Base-by-base conservation (phyloP, 2,888 invertebrate species). In the Epistrophe grossulariae region DNA sequence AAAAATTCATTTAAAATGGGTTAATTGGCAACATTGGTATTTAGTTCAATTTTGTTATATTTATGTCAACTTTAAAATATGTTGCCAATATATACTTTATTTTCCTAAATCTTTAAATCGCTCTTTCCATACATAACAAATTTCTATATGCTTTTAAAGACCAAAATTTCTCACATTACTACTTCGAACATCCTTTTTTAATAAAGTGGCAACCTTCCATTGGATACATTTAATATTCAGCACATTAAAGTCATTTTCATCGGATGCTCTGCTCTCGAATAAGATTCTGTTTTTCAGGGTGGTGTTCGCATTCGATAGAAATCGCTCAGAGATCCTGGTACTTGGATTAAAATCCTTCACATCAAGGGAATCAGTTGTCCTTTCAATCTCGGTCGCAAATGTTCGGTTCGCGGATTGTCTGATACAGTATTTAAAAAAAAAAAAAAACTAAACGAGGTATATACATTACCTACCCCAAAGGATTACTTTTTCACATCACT, bases 391-490 rank as follows among this genome's bases (percentile, higher is more conserved):
- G 74, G 66, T 11, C 74, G 60, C 48, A 52, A 45, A 72, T 72
- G 83, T 83, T 87, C 87, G 87, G 87, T 83, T 55, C 74, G 87
- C 76, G 85, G 74, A 83, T 68, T 59, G n/a, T 79, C 59, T 82
- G 40, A 60, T 55, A 40, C 62, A 24, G 10, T 43, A 43, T 43
- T 6, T 7, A 8, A 28, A 57, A 35, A 57, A 10, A 24, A 19
- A 64, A 71, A 19, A 15, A 45, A 35, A 35, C 15, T 19, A 60
- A 68, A 70, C 74, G 62, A 87, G 83, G 87, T 87, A 70, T 87
- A 70, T 40, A 82, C 87, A 66, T 87, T 87, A 87, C 87, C 87
- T 87, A 87, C 83, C 87, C 79, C 87, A 87, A 79, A 87, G 71
- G 83, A 76, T 68, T 79, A 59, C 55, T 52, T 60, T 28, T 72